Conservation (phyloP, 2,113 vertebrate species). For the Channa maculata region DNA sequence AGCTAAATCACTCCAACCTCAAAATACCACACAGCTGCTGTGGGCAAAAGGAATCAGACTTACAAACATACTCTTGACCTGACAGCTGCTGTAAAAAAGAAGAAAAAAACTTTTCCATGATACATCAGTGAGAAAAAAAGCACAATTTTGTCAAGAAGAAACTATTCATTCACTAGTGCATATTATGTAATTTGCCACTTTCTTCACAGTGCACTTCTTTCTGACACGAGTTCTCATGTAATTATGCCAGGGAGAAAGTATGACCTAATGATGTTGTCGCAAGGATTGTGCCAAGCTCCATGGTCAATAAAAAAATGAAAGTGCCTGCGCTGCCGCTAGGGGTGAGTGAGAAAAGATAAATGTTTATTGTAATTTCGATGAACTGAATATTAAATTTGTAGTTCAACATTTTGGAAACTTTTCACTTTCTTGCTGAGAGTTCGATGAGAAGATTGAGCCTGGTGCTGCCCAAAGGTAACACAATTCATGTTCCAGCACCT, state of each 20-base stretch:
- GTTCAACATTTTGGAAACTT: background rate
- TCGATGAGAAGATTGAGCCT: background rate
- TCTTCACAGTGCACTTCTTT: background rate
- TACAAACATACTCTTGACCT: constrained; percentile 24
- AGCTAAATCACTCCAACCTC: constrained; percentile 72
- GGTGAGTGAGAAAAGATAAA: background rate
- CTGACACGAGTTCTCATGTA: background rate
- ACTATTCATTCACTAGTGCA: constrained; percentile 35
- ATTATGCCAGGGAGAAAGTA: constrained; percentile 1
- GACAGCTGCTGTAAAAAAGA: constrained; percentile 40
- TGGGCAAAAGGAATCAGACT: constrained; percentile 46
- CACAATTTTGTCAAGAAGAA: constrained; percentile 47
- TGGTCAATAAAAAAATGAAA: background rate
- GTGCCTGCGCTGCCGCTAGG: too few relatives aligned
- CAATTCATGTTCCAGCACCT: too few relatives aligned
- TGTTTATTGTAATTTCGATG: background rate
- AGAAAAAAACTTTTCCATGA: constrained; percentile 51
- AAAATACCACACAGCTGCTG: constrained; percentile 78
- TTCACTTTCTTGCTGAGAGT: background rate
- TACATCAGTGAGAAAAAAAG: constrained; percentile 45
- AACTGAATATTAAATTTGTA: background rate
- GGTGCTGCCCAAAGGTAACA: too few relatives aligned
- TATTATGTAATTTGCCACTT: constrained; percentile 1
- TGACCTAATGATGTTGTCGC: constrained; percentile 4
- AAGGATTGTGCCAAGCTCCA: background rate